Evolutionary conservation across 2,113 vertebrate species (phyloP), one percentile per base, ranked within the genome.

Genomic region (Rhea pennata): DNA sequence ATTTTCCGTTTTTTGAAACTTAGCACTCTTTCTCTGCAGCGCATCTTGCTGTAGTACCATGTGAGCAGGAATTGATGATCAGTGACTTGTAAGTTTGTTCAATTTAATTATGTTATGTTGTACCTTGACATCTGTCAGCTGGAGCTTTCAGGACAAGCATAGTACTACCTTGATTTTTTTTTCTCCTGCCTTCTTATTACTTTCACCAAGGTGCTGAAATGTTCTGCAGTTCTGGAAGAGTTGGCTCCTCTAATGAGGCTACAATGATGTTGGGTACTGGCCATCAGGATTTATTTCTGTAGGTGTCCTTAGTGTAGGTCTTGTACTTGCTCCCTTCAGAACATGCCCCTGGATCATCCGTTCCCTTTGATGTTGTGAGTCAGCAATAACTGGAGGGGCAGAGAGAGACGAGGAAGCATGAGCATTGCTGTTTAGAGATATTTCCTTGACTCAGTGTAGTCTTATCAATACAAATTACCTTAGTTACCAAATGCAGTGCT

Each of bases 381-480:
- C 3, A 10, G 77, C 0, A 2, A 31, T n/a, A 14, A 3, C 58
- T 2, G 20, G 44, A 76, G 67, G 36, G 66, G 24, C 39, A 65
- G 33, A 15, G 50, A 51, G 40, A 71, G 40, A 26, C 3, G 2
- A 23, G 74, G 50, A 53, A 22, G 40, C 71, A 31, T 65, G 71
- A 66, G 0, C 0, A 0, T 10, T 9, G 2, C 10, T 22, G 12
- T 10, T 33, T 31, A 29, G 46, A 67, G 10, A 2, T 54, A 10
- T 66, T 74, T 76, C 33, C 71, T 87, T 66, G 70, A 16, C 22
- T 65, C 7, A 1, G 8, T 74, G 12, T 51, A 71, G 54, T 36
- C 67, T 92, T 31, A 2, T 72, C 31, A 15, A 5, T 84, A 50
- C n/a, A 56, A 88, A 74, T 89, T 89, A n/a, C 67, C 76, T 95